Evolutionary conservation across 2,888 invertebrate genomes (phyloP).

Genomic region (Hoplodrina ambigua): DNA sequence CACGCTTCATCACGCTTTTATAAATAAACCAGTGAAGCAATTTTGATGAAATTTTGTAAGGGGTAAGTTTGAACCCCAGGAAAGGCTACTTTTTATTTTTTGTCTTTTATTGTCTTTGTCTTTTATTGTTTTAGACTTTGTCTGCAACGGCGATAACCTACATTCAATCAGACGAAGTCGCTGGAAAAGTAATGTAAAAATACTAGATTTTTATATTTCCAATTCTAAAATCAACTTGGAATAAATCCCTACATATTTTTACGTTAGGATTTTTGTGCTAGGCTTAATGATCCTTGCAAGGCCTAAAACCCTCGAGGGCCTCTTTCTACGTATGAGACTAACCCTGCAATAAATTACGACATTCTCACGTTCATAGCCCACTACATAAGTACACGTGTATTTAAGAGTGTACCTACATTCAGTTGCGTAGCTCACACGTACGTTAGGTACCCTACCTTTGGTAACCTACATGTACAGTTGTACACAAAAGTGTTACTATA

Average conservation of each 20-base stretch:
- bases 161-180: too few relatives aligned
- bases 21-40: too few relatives aligned
- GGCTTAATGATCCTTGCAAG: not conserved
- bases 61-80: too few relatives aligned
- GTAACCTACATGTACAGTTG: not conserved
- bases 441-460: not conserved
- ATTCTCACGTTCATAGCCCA: constrained; percentile 3
- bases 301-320: not conserved
- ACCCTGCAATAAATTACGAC: constrained; percentile 6
- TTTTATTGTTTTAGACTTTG: too few relatives aligned
- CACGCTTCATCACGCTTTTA: too few relatives aligned
- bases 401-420: not conserved
- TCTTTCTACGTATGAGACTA: not conserved
- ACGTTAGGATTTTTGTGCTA: not conserved
- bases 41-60: too few relatives aligned
- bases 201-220: too few relatives aligned
- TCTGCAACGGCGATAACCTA: too few relatives aligned
- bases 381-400: constrained; percentile 3
- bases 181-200: too few relatives aligned
- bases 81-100: too few relatives aligned
- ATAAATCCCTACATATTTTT: not conserved
- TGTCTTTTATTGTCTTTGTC: too few relatives aligned
- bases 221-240: too few relatives aligned
- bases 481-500: constrained; percentile 8
- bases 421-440: constrained; percentile 18